Evolutionary conservation across 2,888 invertebrate species (phyloP), one percentile per base, ranked within the genome.

Genomic region (Nasonovia ribisnigri): DNA sequence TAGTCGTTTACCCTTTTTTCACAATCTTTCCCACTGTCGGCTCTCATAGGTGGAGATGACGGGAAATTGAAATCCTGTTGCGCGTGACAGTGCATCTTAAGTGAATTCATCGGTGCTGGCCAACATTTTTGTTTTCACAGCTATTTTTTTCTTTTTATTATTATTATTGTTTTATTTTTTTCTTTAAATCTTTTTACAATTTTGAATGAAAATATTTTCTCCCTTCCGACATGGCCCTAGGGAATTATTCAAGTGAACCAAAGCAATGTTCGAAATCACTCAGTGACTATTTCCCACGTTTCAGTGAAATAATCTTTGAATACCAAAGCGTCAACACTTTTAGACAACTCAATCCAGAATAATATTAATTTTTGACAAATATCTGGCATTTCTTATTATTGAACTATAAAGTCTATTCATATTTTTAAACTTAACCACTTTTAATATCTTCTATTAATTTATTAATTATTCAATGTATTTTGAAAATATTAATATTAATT

Each of bases 41-140:
- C 29, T 1, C 29, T 1, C 67, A 48, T 77, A 90, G 48, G 46
- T 6, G n/a, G 11, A 10, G 26, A 60, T 6, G 46, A 54, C 43
- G 46, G 92, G 87, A 88, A 92, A 92, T 88, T 92, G 67, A 88
- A 88, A 77, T 92, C 60, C 92, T 88, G 77, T 77, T 88, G 92
- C 51, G 67, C 88, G 92, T 88, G 92, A 88, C 88, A 88, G 13
- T 88, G 88, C 67, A 54, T 77, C 29, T 92, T n/a, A 88, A 88
- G 36, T 77, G 88, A 88, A 67, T 88, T 67, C 87, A 67, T 26
- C 24, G 42, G 29, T 20, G 11, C 1, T 51, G 42, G 26, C 51
- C 42, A 77, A 92, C 42, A 43, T 87, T 88, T 92, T 51, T 92
- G 51, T 88, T 92, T 77, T 92, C 48, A 5, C 60, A 67, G 67